phyloP scores from a whole-genome alignment of 2,797 vertebrate species.

The Trachops cirrhosus region DNA sequence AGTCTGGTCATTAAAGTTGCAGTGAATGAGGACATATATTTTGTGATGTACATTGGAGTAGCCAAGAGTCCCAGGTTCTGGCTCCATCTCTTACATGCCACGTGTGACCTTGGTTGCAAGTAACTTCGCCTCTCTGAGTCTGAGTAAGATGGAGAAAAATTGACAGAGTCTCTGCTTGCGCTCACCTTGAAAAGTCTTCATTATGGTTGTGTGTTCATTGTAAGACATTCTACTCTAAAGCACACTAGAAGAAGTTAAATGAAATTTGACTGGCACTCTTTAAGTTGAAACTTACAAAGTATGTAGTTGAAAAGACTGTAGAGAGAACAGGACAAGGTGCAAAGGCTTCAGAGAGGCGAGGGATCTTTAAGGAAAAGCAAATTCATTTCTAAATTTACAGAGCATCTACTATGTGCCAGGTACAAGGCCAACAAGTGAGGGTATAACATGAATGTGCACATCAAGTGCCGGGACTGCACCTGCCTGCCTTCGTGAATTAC shows the following conservation, averaged over 20 bases:
- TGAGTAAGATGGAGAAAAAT: not conserved
- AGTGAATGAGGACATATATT: not conserved
- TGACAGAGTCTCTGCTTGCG: not conserved
- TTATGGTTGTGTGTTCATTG: not conserved
- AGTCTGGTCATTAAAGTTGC: not conserved
- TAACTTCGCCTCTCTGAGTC: not conserved
- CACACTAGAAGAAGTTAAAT: not conserved
- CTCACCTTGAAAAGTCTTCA: not conserved
- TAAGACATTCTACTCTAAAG: not conserved
- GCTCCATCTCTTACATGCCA: not conserved
- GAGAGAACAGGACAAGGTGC: not conserved
- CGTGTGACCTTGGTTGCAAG: not conserved
- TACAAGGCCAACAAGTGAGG: not conserved
- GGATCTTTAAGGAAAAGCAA: conserved; percentile 4
- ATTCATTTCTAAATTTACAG: not conserved
- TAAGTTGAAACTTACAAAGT: not conserved
- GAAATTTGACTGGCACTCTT: not conserved
- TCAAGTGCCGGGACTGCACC: not conserved
- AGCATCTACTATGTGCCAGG: not conserved
- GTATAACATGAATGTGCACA: not conserved
- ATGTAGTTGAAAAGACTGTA: not conserved
- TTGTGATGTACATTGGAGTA: not conserved
- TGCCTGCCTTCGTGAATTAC: not conserved
- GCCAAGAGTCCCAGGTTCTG: not conserved
- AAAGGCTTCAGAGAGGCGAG: not conserved